Evolutionary conservation across 2,888 invertebrate genomes (phyloP).

Genomic region (Hydroisotoma schaefferi): DNA sequence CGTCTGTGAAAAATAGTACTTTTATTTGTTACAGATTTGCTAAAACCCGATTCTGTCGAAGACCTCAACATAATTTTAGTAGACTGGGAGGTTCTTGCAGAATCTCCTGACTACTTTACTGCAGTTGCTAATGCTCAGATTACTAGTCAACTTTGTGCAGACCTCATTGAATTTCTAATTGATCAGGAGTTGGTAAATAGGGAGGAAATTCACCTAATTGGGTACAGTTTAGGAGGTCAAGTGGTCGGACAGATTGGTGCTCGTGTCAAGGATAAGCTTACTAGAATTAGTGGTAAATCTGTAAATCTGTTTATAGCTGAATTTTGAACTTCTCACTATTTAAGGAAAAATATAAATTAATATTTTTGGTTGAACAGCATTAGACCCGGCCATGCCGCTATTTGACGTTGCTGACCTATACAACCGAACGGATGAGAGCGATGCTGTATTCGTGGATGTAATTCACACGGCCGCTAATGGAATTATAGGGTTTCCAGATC

Average conservation of each 20-base stretch:
- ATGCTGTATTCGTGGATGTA: conserved; percentile 15
- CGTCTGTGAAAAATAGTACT: background rate
- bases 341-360: background rate
- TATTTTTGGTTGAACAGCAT: conserved; percentile 4
- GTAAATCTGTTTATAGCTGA: background rate
- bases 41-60: conserved; percentile 5
- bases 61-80: conserved; percentile 13
- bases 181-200: background rate
- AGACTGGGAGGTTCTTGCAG: conserved; percentile 10
- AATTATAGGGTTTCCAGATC: conserved; percentile 8
- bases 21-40: background rate
- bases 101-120: conserved; percentile 7
- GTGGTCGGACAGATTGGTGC: conserved; percentile 20
- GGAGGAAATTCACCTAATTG: conserved; percentile 13
- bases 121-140: conserved; percentile 18
- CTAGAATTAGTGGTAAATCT: conserved; percentile 7
- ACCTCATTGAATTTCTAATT: conserved; percentile 9
- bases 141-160: background rate
- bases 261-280: conserved; percentile 2
- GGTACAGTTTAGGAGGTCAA: conserved; percentile 17
- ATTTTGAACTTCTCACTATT: background rate
- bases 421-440: conserved; percentile 10
- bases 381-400: conserved; percentile 11
- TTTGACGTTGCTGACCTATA: conserved; percentile 17
- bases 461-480: conserved; percentile 15